phyloP scores from a whole-genome alignment of 2,888 invertebrate species.

The Carcina quercana region DNA sequence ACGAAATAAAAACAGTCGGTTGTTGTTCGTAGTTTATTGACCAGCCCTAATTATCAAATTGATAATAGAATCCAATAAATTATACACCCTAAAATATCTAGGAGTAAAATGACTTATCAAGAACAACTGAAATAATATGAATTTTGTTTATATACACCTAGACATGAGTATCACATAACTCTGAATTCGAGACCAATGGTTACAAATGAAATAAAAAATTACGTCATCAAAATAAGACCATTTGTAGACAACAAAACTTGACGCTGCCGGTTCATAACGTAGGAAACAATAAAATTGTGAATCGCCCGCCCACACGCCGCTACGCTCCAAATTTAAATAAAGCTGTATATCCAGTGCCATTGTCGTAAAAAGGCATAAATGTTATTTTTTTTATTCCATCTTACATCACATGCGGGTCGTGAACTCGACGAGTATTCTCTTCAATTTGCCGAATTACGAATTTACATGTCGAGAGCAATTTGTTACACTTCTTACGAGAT shows the following conservation, averaged over 20 bases:
- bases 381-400: conserved; percentile 13
- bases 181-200: no score
- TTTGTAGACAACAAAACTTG: conserved; percentile 18
- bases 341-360: conserved; percentile 15
- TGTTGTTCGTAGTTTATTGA: no score
- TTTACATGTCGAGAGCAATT: conserved; percentile 5
- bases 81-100: no score
- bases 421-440: conserved; percentile 4
- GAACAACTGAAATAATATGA: no score
- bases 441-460: conserved; percentile 7
- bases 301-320: conserved; percentile 4
- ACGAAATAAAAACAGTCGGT: no score
- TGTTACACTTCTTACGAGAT: no score
- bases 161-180: no score
- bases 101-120: no score
- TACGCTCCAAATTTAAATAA: conserved; percentile 24
- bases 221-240: conserved; percentile 16
- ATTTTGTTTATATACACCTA: no score
- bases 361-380: conserved; percentile 12
- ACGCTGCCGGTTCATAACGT: conserved; percentile 16
- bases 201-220: conserved; percentile 14
- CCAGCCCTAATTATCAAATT: no score
- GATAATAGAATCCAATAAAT: no score
- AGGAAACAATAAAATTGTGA: conserved; percentile 21
- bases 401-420: conserved; percentile 6